Percentiles rank a stretch among this genome's conserved stretches.
Evolutionary conservation across 2,113 vertebrate species (phyloP).

Genomic region (Galemys pyrenaicus): DNA sequence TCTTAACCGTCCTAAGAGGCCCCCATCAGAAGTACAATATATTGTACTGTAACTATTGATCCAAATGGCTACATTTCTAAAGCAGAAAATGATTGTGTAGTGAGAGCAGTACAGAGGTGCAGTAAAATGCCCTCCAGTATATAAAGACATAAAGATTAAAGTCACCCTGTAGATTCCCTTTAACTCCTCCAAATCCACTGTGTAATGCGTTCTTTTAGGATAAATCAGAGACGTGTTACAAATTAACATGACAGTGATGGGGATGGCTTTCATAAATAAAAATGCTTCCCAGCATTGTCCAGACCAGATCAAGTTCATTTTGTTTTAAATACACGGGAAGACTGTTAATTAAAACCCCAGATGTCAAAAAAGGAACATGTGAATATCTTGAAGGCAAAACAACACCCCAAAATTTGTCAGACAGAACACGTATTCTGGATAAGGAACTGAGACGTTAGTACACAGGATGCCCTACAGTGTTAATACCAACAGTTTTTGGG

Average conservation of each 20-base stretch:
- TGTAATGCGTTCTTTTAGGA: conserved; percentile 83
- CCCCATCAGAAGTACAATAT: conserved; percentile 87
- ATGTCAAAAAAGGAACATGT: conserved; percentile 78
- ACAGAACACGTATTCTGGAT: conserved; percentile 80
- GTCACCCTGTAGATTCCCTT: conserved; percentile 86
- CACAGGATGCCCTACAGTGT: conserved; percentile 76
- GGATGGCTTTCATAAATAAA: conserved; percentile 77
- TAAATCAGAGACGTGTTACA: conserved; percentile 82
- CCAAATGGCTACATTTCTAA: conserved; percentile 90
- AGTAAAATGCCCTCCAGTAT: conserved; percentile 88
- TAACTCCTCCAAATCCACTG: conserved; percentile 86
- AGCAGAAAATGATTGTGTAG: conserved; percentile 92
- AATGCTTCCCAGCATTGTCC: conserved; percentile 57
- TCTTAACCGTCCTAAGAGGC: conserved; percentile 83
- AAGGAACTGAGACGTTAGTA: conserved; percentile 72
- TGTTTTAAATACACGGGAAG: conserved; percentile 74
- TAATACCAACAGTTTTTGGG: conserved; percentile 80
- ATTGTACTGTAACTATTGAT: conserved; percentile 91
- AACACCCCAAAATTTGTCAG: conserved; percentile 82
- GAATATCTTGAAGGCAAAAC: conserved; percentile 82
- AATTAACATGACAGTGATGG: conserved; percentile 81
- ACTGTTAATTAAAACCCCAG: conserved; percentile 80
- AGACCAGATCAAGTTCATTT: conserved; percentile 70
- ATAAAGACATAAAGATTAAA: conserved; percentile 91
- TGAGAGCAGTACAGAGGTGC: conserved; percentile 87